Evolutionary conservation across 2,113 vertebrate genomes (phyloP), one percentile per base, ranked within the genome.

Genomic region (Menidia beryllina): DNA sequence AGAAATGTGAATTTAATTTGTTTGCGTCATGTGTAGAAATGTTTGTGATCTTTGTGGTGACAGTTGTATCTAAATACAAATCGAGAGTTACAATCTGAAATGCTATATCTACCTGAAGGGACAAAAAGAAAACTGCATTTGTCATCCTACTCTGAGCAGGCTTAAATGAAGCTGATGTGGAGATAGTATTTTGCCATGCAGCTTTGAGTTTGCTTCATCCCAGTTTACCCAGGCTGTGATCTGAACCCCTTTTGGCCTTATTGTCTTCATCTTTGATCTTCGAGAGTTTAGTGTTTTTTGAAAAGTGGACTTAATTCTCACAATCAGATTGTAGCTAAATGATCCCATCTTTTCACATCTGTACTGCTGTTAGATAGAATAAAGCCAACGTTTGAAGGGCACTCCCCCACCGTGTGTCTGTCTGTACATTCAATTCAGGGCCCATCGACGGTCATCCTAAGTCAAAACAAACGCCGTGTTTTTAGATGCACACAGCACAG

Each of bases 361-460:
- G 86, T 87, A 80, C 64, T 81, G 81, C 76, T 88, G 84, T 88
- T 89, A 84, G 89, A 68, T 86, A 86, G 83, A 88, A 86, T 90
- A 91, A 89, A 84, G 79, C 71, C 77, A 69, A 77, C 25, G 5
- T 87, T 75, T 83, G 39, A 36, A 75, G 86, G 83, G 69, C 30
- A 14, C 61, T 66, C 14, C 64, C 68, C 77, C 64, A 24, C 45
- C 63, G 55, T 88, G 77, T 87, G 80, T 89, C 52, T 73, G 63
- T 85, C 55, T 86, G 81, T 87, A 68, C 62, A 45, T 82, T 68
- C 39, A 61, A 78, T 79, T 79, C 73, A 77, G 77, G 79, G 72
- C 67, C 48, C 43, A 41, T 54, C 30, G 51, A 80, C 27, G 36
- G 25, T 7, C 52, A 59, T 72, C 72, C 48, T 39, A 48, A 49